These are phyloP conservation scores for Pseudochirops corinnae DNA, from an alignment of 2,797 vertebrate species.

Conservation along the genomic window DNA sequence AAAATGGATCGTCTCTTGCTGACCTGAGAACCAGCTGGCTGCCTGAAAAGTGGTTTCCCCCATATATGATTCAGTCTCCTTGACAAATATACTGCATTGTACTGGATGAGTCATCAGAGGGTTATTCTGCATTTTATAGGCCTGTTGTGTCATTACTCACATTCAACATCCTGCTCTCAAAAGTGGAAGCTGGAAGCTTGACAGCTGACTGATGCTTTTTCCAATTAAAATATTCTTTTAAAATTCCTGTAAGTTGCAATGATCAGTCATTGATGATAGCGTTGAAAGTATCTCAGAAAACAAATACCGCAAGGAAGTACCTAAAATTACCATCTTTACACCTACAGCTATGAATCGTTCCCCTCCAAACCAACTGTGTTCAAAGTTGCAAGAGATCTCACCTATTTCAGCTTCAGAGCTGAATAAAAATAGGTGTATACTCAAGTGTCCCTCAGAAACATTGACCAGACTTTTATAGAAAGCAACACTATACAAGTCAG, in stretches of 20 bases:
- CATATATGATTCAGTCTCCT: constrained; percentile 89
- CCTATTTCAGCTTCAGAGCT: constrained; percentile 10
- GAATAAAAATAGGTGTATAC: background rate
- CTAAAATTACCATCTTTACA: constrained; percentile 44
- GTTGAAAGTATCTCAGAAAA: constrained; percentile 39
- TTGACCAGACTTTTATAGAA: background rate
- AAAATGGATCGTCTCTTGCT: constrained; percentile 74
- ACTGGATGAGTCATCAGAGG: constrained; percentile 89
- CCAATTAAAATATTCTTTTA: constrained; percentile 76
- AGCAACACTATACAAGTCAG: constrained; percentile 9
- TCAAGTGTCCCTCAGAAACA: background rate
- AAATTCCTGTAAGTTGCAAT: constrained; percentile 73
- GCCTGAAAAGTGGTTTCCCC: constrained; percentile 81
- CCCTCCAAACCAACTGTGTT: constrained; percentile 7
- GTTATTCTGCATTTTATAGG: constrained; percentile 87
- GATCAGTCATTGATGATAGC: constrained; percentile 65
- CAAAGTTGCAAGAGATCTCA: constrained; percentile 52
- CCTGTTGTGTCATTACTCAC: constrained; percentile 85
- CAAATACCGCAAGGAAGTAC: constrained; percentile 18
- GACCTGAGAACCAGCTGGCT: constrained; percentile 82
- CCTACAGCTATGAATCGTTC: background rate
- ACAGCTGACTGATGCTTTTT: constrained; percentile 81
- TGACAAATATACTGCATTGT: constrained; percentile 89
- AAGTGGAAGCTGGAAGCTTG: constrained; percentile 74
- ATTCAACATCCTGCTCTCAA: constrained; percentile 84